Conservation (phyloP, 2,113 vertebrate species). For the Romanogobio albipinnatus region DNA sequence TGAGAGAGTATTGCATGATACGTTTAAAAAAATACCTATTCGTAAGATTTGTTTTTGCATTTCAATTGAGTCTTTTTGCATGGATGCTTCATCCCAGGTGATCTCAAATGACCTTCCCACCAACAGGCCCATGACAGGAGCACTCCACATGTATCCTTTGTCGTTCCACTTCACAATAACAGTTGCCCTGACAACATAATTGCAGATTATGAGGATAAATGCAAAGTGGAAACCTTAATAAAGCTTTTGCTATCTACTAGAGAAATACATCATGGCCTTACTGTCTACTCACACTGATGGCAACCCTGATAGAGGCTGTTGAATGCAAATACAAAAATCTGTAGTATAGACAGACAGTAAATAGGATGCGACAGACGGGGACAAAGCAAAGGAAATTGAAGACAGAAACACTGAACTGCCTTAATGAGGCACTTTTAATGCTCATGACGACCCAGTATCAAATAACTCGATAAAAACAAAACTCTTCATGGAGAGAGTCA, state of each 20-base stretch:
- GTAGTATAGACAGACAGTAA: constrained; percentile 29
- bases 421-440: constrained; percentile 54
- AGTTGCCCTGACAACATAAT: constrained; percentile 52
- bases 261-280: constrained; percentile 26
- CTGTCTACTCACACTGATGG: constrained; percentile 30
- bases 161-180: constrained; percentile 29
- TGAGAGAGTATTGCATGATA: no score
- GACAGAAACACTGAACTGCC: constrained; percentile 37
- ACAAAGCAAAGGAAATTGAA: constrained; percentile 51
- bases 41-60: neutral
- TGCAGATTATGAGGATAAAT: constrained; percentile 30
- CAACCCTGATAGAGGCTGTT: constrained; percentile 13
- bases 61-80: neutral
- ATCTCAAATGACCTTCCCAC: neutral
- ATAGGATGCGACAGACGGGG: constrained; percentile 34
- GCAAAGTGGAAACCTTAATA: constrained; percentile 40
- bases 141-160: constrained; percentile 31
- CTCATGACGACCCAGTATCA: constrained; percentile 38
- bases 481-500: constrained; percentile 42
- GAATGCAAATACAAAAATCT: constrained; percentile 14
- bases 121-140: neutral
- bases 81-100: neutral
- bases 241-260: constrained; percentile 21
- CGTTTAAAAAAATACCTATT: neutral
- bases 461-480: constrained; percentile 48